Conservation (phyloP, 2,797 vertebrate species). For the Mus minutoides region DNA sequence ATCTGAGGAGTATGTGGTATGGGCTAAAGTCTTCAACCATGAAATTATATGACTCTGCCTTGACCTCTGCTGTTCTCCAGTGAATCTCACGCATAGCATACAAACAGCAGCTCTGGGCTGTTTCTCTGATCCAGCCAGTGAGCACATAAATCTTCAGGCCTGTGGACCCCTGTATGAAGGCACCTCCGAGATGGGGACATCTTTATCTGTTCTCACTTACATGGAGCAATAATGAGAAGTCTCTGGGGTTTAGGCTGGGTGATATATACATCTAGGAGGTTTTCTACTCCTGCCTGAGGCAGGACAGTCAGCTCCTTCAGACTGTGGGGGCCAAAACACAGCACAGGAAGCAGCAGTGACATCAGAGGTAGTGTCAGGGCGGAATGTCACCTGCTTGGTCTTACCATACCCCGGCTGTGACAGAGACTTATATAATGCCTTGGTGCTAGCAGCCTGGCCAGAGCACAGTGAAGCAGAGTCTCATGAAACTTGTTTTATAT, state of each 20-base stretch:
- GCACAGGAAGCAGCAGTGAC: not conserved
- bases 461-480: not conserved
- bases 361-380: not conserved
- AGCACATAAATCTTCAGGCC: conserved; percentile 12
- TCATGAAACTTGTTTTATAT: not conserved
- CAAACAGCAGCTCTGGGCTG: conserved; percentile 72
- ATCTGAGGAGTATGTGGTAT: conserved; percentile 62
- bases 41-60: conserved; percentile 81
- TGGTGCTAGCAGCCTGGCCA: not conserved
- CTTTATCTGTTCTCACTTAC: not conserved
- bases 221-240: not conserved
- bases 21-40: conserved; percentile 81
- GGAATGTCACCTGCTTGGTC: not conserved
- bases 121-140: conserved; percentile 60
- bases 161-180: not conserved
- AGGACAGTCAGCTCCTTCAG: not conserved
- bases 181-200: not conserved
- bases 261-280: not conserved
- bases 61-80: conserved; percentile 81
- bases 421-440: not conserved
- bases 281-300: not conserved
- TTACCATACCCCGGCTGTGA: not conserved
- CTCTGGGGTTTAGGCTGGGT: not conserved
- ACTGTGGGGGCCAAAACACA: not conserved
- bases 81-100: conserved; percentile 76